These are phyloP conservation scores for Allolobophora icterica DNA, from an alignment of 2,888 invertebrate species.

Conservation along the genomic window DNA sequence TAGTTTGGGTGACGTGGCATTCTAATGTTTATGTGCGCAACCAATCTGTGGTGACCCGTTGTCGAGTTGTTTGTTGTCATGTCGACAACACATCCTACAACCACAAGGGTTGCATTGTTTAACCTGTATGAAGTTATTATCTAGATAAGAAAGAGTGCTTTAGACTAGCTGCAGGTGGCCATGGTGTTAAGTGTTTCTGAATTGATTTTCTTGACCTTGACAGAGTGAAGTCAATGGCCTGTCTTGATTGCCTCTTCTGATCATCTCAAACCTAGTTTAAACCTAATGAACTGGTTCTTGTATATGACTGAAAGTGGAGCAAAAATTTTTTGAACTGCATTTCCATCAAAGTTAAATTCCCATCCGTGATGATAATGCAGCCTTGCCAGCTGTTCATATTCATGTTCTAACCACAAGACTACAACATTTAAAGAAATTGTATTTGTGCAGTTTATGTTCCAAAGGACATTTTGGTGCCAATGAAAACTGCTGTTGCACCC, in stretches of 20 bases:
- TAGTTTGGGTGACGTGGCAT: not conserved
- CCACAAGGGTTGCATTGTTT: not conserved
- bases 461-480: not conserved
- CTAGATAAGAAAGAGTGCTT: not conserved
- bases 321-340: too few relatives aligned
- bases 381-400: too few relatives aligned
- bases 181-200: slow-evolving; percentile 6
- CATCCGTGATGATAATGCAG: too few relatives aligned
- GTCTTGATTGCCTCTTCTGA: not conserved
- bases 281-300: slow-evolving; percentile 2
- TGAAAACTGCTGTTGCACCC: not conserved
- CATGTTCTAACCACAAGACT: too few relatives aligned
- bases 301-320: not conserved
- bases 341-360: too few relatives aligned
- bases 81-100: not conserved
- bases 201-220: not conserved
- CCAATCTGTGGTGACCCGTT: not conserved
- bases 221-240: not conserved
- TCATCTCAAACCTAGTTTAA: not conserved
- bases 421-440: too few relatives aligned
- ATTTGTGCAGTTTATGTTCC: too few relatives aligned
- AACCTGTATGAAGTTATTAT: not conserved
- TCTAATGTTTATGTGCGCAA: not conserved
- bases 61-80: not conserved
- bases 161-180: not conserved